Evolutionary conservation across 2,888 invertebrate species (phyloP).

Genomic region (Protonemura montana): DNA sequence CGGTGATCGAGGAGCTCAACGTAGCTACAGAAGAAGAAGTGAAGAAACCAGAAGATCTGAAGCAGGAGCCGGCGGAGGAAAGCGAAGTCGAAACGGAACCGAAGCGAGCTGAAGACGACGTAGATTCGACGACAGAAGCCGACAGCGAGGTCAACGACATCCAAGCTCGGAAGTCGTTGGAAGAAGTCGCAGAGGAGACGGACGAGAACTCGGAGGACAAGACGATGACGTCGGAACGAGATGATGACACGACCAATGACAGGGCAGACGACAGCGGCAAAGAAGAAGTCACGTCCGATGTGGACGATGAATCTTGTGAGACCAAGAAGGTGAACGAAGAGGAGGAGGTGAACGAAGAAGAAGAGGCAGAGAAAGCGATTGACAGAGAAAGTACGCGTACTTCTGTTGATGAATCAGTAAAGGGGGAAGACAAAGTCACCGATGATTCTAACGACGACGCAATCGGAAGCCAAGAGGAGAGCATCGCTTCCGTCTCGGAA

Average conservation of each 20-base stretch:
- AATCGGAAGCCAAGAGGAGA: background rate
- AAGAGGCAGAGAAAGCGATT: slow-evolving; percentile 18
- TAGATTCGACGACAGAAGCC: background rate
- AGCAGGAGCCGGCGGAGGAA: background rate
- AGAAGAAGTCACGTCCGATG: slow-evolving; percentile 48
- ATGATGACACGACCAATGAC: slow-evolving; percentile 45
- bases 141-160: slow-evolving; percentile 26
- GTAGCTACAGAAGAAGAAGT: slow-evolving; percentile 5
- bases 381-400: background rate
- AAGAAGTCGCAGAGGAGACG: slow-evolving; percentile 54
- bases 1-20: slow-evolving; percentile 36
- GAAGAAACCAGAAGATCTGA: background rate
- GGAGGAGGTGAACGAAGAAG: slow-evolving; percentile 48
- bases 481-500: background rate
- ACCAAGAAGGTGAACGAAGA: slow-evolving; percentile 41
- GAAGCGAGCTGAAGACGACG: slow-evolving; percentile 7
- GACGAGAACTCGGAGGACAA: slow-evolving; percentile 30
- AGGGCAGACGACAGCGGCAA: slow-evolving; percentile 51
- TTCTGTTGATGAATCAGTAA: background rate
- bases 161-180: background rate
- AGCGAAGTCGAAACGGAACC: background rate
- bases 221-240: slow-evolving; percentile 38
- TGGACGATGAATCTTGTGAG: slow-evolving; percentile 49
- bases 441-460: background rate
- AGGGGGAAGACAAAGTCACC: slow-evolving; percentile 9